These are phyloP conservation scores for Listronotus bonariensis DNA, from an alignment of 1,140 invertebrate species.

Conservation along the genomic window DNA sequence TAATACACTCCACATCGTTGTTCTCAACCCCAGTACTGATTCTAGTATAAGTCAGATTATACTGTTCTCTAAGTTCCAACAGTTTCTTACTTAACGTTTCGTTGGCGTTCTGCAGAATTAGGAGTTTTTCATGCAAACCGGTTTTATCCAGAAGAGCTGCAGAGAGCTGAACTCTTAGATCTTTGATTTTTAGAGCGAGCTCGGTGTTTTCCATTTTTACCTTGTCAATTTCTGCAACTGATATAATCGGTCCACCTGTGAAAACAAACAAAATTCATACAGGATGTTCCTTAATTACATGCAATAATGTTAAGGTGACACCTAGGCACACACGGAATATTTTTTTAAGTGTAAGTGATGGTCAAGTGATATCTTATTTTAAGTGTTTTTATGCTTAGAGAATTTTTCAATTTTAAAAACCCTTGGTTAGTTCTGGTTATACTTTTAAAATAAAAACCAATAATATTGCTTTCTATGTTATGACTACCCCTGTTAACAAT, in stretches of 20 bases:
- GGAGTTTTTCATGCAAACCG: conserved; percentile 64
- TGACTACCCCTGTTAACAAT: too few relatives aligned
- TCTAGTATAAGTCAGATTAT: conserved; percentile 61
- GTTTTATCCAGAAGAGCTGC: conserved; percentile 64
- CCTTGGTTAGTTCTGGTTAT: too few relatives aligned
- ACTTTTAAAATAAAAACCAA: too few relatives aligned
- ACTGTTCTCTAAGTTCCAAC: conserved; percentile 65
- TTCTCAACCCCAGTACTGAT: conserved; percentile 45
- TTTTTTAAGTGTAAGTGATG: too few relatives aligned
- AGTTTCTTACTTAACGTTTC: conserved; percentile 70
- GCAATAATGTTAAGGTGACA: too few relatives aligned
- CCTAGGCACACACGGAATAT: too few relatives aligned
- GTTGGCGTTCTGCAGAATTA: conserved; percentile 66
- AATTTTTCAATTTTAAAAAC: too few relatives aligned
- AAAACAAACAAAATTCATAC: background rate
- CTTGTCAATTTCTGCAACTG: conserved; percentile 59
- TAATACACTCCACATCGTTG: conserved; percentile 42
- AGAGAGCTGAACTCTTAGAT: conserved; percentile 63
- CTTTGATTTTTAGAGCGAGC: conserved; percentile 62
- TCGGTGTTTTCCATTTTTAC: conserved; percentile 59
- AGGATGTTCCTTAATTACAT: too few relatives aligned
- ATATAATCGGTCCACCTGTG: conserved; percentile 45
- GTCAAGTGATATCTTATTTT: too few relatives aligned
- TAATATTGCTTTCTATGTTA: too few relatives aligned
- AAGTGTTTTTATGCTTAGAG: too few relatives aligned